Percentiles rank a stretch among this genome's conserved stretches.
Conservation (phyloP, 2,797 vertebrate genomes). For the Oreochromis grahami region DNA sequence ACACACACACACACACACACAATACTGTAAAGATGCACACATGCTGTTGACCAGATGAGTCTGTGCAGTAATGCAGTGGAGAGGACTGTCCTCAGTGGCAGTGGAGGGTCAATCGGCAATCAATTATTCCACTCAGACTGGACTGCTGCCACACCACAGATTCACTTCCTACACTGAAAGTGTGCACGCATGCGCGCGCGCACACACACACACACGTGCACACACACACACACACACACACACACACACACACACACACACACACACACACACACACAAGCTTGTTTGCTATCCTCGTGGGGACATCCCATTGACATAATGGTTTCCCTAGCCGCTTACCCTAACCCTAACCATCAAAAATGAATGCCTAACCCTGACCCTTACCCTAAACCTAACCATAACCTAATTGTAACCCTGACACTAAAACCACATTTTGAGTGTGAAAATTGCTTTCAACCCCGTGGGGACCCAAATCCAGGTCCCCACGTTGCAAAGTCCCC, state of each 20-base stretch:
- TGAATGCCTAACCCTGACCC: too few species aligned
- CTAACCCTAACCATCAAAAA: too few species aligned
- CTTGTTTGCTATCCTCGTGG: too few species aligned
- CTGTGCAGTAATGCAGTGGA: constrained; percentile 57
- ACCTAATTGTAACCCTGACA: too few species aligned
- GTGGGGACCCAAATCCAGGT: too few species aligned
- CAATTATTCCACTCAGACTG: constrained; percentile 70
- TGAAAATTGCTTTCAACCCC: too few species aligned
- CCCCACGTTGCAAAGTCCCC: too few species aligned
- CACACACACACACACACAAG: background rate
- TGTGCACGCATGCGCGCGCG: background rate
- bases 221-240: background rate
- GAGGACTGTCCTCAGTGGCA: constrained; percentile 55
- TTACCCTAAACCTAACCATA: too few species aligned
- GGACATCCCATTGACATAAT: too few species aligned
- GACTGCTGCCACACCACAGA: constrained; percentile 59
- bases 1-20: background rate
- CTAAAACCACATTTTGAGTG: too few species aligned
- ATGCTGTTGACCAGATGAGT: constrained; percentile 24
- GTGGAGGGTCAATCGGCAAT: constrained; percentile 71
- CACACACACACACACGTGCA: background rate
- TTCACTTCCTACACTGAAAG: constrained; percentile 17
- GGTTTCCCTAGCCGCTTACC: too few species aligned
- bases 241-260: background rate
- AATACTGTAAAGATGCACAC: background rate